These are phyloP conservation scores for Pseudomyrmex pallidus DNA, from an alignment of 1,140 invertebrate species.

Conservation along the genomic window DNA sequence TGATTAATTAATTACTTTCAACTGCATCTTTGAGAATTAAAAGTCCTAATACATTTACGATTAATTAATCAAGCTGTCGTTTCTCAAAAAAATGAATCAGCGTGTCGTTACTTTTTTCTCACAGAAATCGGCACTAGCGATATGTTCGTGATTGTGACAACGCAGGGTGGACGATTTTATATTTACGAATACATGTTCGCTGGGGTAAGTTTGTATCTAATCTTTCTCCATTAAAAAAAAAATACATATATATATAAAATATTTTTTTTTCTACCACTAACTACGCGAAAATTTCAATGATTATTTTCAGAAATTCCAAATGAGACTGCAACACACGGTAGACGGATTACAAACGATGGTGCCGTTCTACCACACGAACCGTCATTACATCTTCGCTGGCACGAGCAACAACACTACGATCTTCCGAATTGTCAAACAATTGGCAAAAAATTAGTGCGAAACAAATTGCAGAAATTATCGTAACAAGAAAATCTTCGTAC, in stretches of 20 bases:
- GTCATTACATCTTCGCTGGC: slow-evolving; percentile 72
- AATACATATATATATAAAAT: background rate
- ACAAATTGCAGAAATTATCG: too few species aligned
- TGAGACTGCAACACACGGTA: slow-evolving; percentile 58
- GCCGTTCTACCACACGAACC: slow-evolving; percentile 65
- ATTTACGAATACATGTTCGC: slow-evolving; percentile 76
- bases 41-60: background rate
- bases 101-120: background rate
- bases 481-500: too few species aligned
- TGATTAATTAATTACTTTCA: background rate
- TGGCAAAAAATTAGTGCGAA: too few species aligned
- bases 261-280: background rate
- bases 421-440: slow-evolving; percentile 71
- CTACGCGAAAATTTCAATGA: slow-evolving; percentile 7
- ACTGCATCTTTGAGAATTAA: slow-evolving; percentile 5
- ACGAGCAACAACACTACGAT: slow-evolving; percentile 68
- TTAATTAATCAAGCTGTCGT: background rate
- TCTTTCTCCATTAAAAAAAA: background rate
- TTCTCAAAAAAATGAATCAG: background rate
- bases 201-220: slow-evolving; percentile 61
- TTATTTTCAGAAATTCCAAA: slow-evolving; percentile 74
- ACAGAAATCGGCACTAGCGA: slow-evolving; percentile 69
- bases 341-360: slow-evolving; percentile 69
- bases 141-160: slow-evolving; percentile 70
- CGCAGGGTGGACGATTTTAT: slow-evolving; percentile 71